phyloP scores from a whole-genome alignment of 2,797 vertebrate genomes.

The Synanceia verrucosa region DNA sequence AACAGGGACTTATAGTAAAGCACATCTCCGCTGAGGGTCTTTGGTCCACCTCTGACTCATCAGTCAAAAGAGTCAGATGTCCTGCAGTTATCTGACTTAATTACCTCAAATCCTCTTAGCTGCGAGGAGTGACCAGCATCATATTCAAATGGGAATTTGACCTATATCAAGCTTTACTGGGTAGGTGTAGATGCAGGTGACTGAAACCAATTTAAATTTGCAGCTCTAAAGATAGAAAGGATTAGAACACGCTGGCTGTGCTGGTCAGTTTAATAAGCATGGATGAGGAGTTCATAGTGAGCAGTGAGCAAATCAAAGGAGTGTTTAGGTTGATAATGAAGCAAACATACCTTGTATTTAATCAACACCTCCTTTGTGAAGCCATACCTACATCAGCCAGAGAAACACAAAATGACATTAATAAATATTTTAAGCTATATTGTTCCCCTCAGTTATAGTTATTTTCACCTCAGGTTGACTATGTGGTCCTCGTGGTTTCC shows the following conservation, averaged over 20 bases:
- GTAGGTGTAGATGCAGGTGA: background rate
- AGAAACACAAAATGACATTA: constrained; percentile 13
- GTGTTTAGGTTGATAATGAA: background rate
- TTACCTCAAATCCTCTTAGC: constrained; percentile 66
- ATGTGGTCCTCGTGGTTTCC: constrained; percentile 97
- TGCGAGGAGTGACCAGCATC: constrained; percentile 8
- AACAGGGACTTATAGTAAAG: background rate
- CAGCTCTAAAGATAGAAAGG: constrained; percentile 9
- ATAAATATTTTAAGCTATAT: background rate
- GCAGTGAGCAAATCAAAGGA: background rate
- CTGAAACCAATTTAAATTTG: constrained; percentile 8
- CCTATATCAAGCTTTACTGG: background rate
- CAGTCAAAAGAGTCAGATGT: constrained; percentile 15
- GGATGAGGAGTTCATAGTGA: background rate
- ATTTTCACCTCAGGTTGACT: constrained; percentile 89
- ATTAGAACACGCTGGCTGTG: background rate
- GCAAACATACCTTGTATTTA: constrained; percentile 90
- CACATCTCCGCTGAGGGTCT: background rate
- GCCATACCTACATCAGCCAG: constrained; percentile 86
- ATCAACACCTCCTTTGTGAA: constrained; percentile 94
- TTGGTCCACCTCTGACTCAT: constrained; percentile 3
- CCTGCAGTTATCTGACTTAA: constrained; percentile 34
- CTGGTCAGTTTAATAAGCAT: background rate
- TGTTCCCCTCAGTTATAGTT: too few relatives aligned
- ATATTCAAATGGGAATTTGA: background rate